Percentiles rank a stretch among this genome's conserved stretches.
phyloP scores from a whole-genome alignment of 1,140 invertebrate species.

The Pseudomyrmex dendroicus region DNA sequence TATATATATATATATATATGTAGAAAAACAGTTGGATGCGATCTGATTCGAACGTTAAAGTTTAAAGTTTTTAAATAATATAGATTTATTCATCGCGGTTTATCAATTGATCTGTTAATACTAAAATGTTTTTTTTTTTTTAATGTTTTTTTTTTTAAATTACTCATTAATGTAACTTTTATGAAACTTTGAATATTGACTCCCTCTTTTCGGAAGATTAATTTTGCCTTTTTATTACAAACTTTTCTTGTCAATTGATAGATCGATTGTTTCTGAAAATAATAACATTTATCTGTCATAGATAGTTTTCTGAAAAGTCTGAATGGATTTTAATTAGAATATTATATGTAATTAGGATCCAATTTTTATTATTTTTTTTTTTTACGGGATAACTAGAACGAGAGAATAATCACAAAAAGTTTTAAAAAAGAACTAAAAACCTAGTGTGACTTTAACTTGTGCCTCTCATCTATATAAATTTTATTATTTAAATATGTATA shows the following conservation, averaged over 20 bases:
- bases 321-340: slow-evolving; percentile 73
- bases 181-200: not conserved
- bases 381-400: slow-evolving; percentile 55
- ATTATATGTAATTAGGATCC: slow-evolving; percentile 57
- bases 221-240: not conserved
- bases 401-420: slow-evolving; percentile 34
- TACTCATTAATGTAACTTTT: not conserved
- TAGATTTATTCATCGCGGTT: slow-evolving; percentile 61
- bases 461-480: slow-evolving; percentile 41
- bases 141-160: not conserved
- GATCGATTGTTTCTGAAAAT: slow-evolving; percentile 9
- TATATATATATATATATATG: slow-evolving; percentile 66
- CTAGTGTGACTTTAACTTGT: no score
- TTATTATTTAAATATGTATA: slow-evolving; percentile 47
- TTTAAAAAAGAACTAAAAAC: no score
- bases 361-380: slow-evolving; percentile 62
- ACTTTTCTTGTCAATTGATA: not conserved
- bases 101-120: slow-evolving; percentile 20
- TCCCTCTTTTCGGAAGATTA: not conserved
- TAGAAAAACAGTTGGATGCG: slow-evolving; percentile 72
- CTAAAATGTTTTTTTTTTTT: not conserved
- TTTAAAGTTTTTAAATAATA: slow-evolving; percentile 62
- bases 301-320: slow-evolving; percentile 68
- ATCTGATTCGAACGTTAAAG: slow-evolving; percentile 63
- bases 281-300: slow-evolving; percentile 46